Base-by-base conservation (phyloP, 2,113 vertebrate genomes). In the Microtus ochrogaster region DNA sequence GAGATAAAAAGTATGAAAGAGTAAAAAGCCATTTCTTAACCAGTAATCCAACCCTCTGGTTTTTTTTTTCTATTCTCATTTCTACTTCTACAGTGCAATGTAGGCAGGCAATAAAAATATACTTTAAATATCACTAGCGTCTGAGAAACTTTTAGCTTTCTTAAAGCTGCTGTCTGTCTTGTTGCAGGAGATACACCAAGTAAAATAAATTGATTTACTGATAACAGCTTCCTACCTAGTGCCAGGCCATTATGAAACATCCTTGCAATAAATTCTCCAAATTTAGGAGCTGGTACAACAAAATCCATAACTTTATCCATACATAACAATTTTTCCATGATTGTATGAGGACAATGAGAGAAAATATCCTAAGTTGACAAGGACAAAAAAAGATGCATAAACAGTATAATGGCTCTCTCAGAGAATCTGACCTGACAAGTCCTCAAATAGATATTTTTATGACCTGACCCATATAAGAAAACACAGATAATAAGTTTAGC, bases 391-490 rank as follows among this genome's bases (percentile, higher is more conserved):
- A 41, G 77, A 93, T 81, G 39, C 28, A 85, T 7, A 92, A 73
- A 81, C 87, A 88, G 52, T 95, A 74, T 91, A 97, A 95, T 47
- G 70, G 73, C n/a, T 97, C 33, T 95, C 39, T 95, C 84, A 88
- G 89, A 96, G 70, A 96, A 77, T 97, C 61, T 97, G 94, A 97
- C 91, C 92, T 95, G 70, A 95, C 87, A 81, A 95, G 82, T 30
- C 52, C 66, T 97, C 73, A 95, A 92, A 91, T 83, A 49, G 88
- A 47, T 97, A 94, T 96, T 97, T 97, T 92, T 96, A 82, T 94
- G 89, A 49, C 68, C 82, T 97, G 94, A 95, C 94, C 95, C 85
- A 97, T 79, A 98, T 96, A 97, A 94, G 92, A 74, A 96, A 97
- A 95, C 81, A 61, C 77, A 95, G 73, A 95, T 73, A 91, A 94